Conservation (phyloP, 1,140 invertebrate genomes). For the Aphaenogaster rudis region DNA sequence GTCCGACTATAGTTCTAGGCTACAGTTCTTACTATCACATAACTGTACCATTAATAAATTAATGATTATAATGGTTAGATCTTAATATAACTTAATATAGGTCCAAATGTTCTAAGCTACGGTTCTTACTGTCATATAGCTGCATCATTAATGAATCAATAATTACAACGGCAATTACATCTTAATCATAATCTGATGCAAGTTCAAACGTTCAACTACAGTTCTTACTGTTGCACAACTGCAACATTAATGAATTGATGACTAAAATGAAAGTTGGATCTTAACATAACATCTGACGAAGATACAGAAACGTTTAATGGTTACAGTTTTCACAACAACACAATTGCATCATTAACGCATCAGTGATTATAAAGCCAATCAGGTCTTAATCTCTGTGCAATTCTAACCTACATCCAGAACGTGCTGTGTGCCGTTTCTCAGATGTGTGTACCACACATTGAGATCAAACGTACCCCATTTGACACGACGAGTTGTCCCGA, state of each 20-base stretch:
- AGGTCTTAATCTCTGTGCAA: neutral
- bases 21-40: neutral
- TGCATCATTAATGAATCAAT: neutral
- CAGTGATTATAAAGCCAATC: neutral
- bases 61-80: neutral
- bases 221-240: neutral
- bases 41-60: neutral
- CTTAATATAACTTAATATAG: neutral
- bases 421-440: neutral
- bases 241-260: neutral
- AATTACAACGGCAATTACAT: neutral
- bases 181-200: neutral
- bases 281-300: too few species aligned
- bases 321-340: too few species aligned
- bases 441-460: neutral
- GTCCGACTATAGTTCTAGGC: neutral
- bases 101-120: neutral
- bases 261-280: too few species aligned
- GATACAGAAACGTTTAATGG: too few species aligned
- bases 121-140: neutral
- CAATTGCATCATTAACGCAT: neutral
- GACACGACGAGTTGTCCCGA: neutral
- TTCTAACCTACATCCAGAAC: constrained; percentile 7
- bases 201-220: neutral
- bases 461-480: neutral